phyloP scores from a whole-genome alignment of 2,113 vertebrate species.

The Phalacrocorax brasilianus region DNA sequence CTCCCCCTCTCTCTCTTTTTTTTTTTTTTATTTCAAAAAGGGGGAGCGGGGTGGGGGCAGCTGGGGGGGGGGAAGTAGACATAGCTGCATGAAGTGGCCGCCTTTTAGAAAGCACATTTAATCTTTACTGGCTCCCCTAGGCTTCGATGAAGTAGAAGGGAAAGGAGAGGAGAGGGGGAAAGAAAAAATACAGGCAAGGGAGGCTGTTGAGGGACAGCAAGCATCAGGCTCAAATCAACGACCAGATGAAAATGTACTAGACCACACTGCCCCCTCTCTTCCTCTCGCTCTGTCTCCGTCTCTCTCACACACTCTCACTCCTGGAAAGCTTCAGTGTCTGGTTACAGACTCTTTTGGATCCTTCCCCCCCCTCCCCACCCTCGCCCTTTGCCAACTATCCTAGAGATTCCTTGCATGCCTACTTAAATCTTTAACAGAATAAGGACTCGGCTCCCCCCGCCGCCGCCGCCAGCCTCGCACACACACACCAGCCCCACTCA shows the following conservation, averaged over 20 bases:
- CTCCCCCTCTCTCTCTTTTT: background rate
- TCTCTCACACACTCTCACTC: conserved; percentile 63
- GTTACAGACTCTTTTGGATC: conserved; percentile 76
- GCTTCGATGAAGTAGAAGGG: conserved; percentile 84
- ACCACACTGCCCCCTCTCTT: conserved; percentile 90
- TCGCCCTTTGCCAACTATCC: conserved; percentile 77
- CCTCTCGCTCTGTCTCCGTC: conserved; percentile 66
- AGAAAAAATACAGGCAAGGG: conserved; percentile 72
- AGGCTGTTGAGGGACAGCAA: conserved; percentile 85
- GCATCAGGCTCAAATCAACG: conserved; percentile 87
- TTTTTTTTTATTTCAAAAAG: conserved; percentile 33
- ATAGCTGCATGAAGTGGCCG: conserved; percentile 90
- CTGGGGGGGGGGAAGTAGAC: conserved; percentile 77
- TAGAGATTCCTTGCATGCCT: conserved; percentile 77
- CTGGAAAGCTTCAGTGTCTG: conserved; percentile 78
- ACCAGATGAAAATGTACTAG: conserved; percentile 80
- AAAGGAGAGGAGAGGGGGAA: conserved; percentile 57
- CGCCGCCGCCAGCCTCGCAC: background rate
- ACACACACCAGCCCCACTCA: background rate
- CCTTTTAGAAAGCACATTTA: conserved; percentile 96
- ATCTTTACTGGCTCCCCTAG: conserved; percentile 91
- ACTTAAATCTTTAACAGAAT: conserved; percentile 72
- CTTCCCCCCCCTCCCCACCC: conserved; percentile 23
- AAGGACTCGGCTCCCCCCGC: conserved; percentile 61
- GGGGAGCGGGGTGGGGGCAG: conserved; percentile 48